Base-by-base conservation (phyloP, 2,888 invertebrate genomes). In the Polylopha cassiicola region DNA sequence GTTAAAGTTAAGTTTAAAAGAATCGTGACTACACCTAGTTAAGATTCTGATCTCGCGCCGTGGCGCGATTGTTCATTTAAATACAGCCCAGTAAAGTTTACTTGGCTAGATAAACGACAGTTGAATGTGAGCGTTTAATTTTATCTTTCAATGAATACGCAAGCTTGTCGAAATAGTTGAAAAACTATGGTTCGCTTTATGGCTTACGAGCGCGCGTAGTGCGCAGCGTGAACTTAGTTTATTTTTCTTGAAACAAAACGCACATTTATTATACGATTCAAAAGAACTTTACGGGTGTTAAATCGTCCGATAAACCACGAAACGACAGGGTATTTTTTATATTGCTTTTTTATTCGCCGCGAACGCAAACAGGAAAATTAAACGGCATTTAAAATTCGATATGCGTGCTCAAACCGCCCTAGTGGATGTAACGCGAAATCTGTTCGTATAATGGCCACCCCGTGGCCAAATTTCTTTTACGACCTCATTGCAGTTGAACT, bases 1-100 rank as follows among this genome's bases (percentile, higher is more conserved):
- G 42, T 23, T 16, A 37, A 28, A 32, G 24, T 39, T 37, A 39
- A 48, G 33, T 38, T 51, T 37, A 24, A 34, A 45, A 39, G 41
- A 57, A 57, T 79, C 82, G 81, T 84, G 82, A 82, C 79, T 73
- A 61, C 59, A 44, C 55, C 72, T 76, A 70, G 67, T 82, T 81
- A 72, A 77, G 77, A 84, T 84, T 79, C 76, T 49, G 58, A 80
- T 79, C 81, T 66, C 65, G 74, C 55, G 44, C 58, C 55, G 51
- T 53, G 53, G 41, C 54, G 55, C 69, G 72, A 78, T 74, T 76
- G 80, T 73, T 77, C 82, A 77, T 77, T 72, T 66, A 71, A 77
- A 70, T 59, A 64, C 28, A 21, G 43, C 48, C 47, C 50, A 50
- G 53, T 51, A 52, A 55, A 53, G 50, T 51, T 55, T 51, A 48